Evolutionary conservation across 2,113 vertebrate genomes (phyloP), one percentile per base, ranked within the genome.

Genomic region (Atlantisia rogersi): DNA sequence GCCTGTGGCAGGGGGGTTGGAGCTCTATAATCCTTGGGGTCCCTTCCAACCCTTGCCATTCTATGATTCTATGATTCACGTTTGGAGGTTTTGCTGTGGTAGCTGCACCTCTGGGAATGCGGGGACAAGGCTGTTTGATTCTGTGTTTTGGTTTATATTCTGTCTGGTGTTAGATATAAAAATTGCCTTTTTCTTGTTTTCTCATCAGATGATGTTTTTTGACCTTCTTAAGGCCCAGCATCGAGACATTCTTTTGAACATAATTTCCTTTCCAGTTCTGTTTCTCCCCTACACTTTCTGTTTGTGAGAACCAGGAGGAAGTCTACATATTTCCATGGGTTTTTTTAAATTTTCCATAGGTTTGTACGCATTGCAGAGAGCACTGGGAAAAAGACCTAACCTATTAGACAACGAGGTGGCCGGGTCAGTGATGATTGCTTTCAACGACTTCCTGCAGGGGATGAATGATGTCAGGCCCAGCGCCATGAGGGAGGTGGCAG

Each of bases 401-500:
- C 96, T 98, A 3, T 95, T 97, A 28, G 99, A 99, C 94, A 88
- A 50, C 3, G 97, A 98, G 87, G 97, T 99, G 75, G 98, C 93
- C 80, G 98, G 98, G 11, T 96, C 96, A 29, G 98, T 99, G 97
- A 97, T 91, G 60, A 98, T 99, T 95, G 98, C 98, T 40, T 85
- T 98, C 90, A 98, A 96, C 89, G 99, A 99, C 97, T 99, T 99
- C 89, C 98, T 98, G 94, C 98, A 98, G 98, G 99, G 98, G 53
- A 98, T 99, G 98, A 98, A 98, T 26, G 98, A 98, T 29, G 98
- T 99, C 95, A 99, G 99, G 96, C 99, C 99, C 95, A 99, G 99
- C 12, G 99, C 99, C 88, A 99, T 99, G 99, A 98, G 99, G 96
- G 99, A 99, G 94, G 99, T 99, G 68, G 98, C 99, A 56, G 97